A percentile compares a stretch with the other conserved stretches of the same genome.
Evolutionary conservation across 2,888 invertebrate genomes (phyloP).

Genomic region (Chrysotoxum bicinctum): DNA sequence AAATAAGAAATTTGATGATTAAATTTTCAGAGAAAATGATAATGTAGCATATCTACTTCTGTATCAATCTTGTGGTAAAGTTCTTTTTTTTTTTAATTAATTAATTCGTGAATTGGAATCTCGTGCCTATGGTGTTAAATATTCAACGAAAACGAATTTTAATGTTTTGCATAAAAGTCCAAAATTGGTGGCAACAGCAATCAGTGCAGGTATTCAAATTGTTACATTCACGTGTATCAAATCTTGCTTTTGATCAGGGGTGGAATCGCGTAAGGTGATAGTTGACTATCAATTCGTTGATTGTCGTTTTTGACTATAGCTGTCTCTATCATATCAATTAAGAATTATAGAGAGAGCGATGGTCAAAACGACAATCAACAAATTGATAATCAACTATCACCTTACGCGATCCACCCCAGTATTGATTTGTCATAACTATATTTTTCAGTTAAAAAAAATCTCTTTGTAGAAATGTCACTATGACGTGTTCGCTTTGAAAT

Average conservation of each 20-base stretch:
- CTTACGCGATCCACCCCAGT: too few species aligned
- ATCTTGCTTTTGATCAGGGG: conserved; percentile 17
- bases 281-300: too few species aligned
- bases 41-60: not conserved
- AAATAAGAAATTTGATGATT: conserved; percentile 1
- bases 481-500: not conserved
- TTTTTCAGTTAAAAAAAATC: not conserved
- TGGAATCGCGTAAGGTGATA: too few species aligned
- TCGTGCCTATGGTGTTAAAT: not conserved
- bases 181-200: not conserved
- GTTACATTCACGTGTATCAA: not conserved
- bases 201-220: not conserved
- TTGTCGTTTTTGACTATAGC: too few species aligned
- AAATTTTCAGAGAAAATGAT: not conserved
- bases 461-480: not conserved
- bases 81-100: not conserved
- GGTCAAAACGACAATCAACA: too few species aligned
- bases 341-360: too few species aligned
- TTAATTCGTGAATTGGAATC: not conserved
- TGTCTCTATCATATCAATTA: too few species aligned
- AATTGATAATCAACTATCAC: too few species aligned
- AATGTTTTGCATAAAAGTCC: not conserved
- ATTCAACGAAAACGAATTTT: not conserved
- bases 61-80: not conserved
- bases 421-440: conserved; percentile 16